phyloP scores from a whole-genome alignment of 2,113 vertebrate genomes.

The Thryonomys swinderianus region DNA sequence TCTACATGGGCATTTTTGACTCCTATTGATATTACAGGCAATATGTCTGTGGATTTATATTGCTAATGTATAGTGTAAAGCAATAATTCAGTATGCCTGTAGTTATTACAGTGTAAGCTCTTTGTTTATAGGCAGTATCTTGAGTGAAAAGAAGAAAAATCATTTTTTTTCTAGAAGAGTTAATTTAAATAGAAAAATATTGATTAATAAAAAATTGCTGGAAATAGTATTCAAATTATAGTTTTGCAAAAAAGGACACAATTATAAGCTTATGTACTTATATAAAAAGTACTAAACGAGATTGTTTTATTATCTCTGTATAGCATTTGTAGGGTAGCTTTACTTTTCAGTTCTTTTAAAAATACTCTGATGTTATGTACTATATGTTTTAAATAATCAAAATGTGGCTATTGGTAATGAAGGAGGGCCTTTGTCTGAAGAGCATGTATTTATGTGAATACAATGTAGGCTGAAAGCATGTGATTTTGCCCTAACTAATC shows the following conservation, averaged over 20 bases:
- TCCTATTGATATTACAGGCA: constrained; percentile 24
- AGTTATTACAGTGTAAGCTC: neutral
- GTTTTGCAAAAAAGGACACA: neutral
- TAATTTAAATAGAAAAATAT: constrained; percentile 36
- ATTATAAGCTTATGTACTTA: constrained; percentile 8
- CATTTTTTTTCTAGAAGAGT: constrained; percentile 20
- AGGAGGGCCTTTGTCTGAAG: neutral
- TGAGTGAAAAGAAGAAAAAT: constrained; percentile 34
- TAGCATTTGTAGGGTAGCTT: neutral
- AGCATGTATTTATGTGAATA: constrained; percentile 10
- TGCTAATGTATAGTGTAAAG: neutral
- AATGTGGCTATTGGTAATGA: constrained; percentile 33
- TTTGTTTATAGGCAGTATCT: constrained; percentile 22
- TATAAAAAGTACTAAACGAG: neutral
- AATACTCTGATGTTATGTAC: neutral
- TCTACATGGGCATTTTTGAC: neutral
- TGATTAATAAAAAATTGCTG: constrained; percentile 24
- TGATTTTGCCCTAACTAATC: neutral
- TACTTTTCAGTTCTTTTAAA: neutral
- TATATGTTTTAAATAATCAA: constrained; percentile 8
- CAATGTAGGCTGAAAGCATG: neutral
- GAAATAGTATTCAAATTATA: constrained; percentile 9
- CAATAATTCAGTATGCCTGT: constrained; percentile 26
- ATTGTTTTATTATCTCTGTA: constrained; percentile 34
- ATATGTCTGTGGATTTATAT: neutral